Evolutionary conservation across 2,113 vertebrate species (phyloP), one percentile per base, ranked within the genome.

Genomic region (Rhinopomastus cyanomelas): DNA sequence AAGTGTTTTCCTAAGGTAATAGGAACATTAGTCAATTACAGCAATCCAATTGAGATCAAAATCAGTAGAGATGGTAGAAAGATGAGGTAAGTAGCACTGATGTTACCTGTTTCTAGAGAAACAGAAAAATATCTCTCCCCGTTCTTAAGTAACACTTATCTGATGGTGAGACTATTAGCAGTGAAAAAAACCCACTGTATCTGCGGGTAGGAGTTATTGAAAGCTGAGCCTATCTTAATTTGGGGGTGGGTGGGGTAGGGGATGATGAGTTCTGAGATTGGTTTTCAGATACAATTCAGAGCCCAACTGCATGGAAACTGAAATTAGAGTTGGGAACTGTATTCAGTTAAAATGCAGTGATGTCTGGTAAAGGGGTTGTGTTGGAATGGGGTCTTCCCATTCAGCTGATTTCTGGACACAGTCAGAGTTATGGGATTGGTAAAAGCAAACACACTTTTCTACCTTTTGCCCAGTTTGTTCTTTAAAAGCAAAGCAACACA

Each of bases 261-360:
- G 75, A 80, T 79, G 85, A 94, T 74, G 79, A 49, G 67, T 85
- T 80, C 81, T 89, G 87, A 91, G 93, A 89, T 82, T 59, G 56
- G 20, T 25, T 88, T 89, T 73, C 79, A 91, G 91, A 87, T 87
- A 60, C 11, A 85, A 80, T 60, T 37, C 13, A 19, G 51, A 85
- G 62, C 83, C 6, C n/a, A 71, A 34, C 27, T 71, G 82, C 64
- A 77, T 74, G 56, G 56, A 85, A 83, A 60, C 7, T 42, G 7
- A 2, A 77, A 64, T 48, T 55, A 34, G 52, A 80, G 32, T 34
- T 42, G 56, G 51, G 52, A 87, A 11, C 57, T 78, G 37, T 52
- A 9, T 69, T 85, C 37, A 13, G 37, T 77, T 85, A 37, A 91
- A 87, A 82, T 6, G 13, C 16, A 73, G 21, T 52, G 34, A 25